Evolutionary conservation across 64 coral and sea anemone genomes (phyloP).

Genomic region (Stichodactyla mertensii): DNA sequence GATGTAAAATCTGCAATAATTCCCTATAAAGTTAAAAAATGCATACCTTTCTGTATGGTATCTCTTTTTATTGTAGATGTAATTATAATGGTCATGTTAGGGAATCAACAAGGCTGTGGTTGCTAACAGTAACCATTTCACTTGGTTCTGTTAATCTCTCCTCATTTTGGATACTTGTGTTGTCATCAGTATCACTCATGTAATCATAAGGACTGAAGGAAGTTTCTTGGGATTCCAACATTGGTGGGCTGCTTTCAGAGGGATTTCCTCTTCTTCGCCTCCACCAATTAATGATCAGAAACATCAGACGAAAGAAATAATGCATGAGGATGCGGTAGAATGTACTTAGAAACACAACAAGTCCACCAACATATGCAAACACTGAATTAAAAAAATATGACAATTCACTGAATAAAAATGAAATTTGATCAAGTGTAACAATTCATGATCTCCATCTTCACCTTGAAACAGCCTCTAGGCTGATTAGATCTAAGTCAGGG

Average conservation of each 20-base stretch:
- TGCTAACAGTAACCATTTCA: background rate
- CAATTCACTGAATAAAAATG: too few relatives aligned
- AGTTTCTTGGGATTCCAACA: background rate
- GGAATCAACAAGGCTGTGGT: background rate
- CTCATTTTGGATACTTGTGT: background rate
- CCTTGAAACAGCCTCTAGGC: too few relatives aligned
- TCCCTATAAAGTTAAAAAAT: too few relatives aligned
- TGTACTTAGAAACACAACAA: constrained; percentile 78
- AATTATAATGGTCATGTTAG: background rate
- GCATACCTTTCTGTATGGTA: too few relatives aligned
- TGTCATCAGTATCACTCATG: constrained; percentile 13
- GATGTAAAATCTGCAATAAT: too few relatives aligned
- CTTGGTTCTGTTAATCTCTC: background rate
- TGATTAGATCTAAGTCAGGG: too few relatives aligned
- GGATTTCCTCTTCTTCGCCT: background rate
- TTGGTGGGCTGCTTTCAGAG: background rate
- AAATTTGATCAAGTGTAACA: too few relatives aligned
- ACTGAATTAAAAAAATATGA: constrained; percentile 20
- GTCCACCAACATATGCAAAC: constrained; percentile 87
- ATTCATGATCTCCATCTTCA: too few relatives aligned
- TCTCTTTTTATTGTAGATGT: too few relatives aligned
- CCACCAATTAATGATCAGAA: constrained; percentile 61
- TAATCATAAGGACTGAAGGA: constrained; percentile 9
- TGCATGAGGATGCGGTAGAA: constrained; percentile 68
- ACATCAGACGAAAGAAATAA: constrained; percentile 54